These are phyloP conservation scores for Exocentrus adspersus DNA, from an alignment of 2,888 invertebrate species.

Conservation along the genomic window DNA sequence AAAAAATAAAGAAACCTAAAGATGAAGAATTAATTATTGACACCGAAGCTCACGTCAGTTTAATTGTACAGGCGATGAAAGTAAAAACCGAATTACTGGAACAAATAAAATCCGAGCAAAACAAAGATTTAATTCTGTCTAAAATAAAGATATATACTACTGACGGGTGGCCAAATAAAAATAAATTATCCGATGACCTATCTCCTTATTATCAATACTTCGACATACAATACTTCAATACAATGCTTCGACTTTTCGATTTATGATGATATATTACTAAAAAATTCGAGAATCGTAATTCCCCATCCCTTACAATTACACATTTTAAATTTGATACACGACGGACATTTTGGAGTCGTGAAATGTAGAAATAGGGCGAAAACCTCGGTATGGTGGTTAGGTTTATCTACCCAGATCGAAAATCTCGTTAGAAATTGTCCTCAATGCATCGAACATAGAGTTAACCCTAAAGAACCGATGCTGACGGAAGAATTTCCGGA, in stretches of 20 bases:
- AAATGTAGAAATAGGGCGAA: conserved; percentile 27
- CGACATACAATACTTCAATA: background rate
- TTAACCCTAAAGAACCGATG: conserved; percentile 35
- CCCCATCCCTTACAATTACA: conserved; percentile 21
- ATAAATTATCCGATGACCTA: conserved; percentile 13
- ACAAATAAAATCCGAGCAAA: conserved; percentile 5
- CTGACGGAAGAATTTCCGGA: conserved; percentile 27
- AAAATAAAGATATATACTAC: conserved; percentile 1
- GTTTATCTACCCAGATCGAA: conserved; percentile 26
- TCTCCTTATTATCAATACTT: conserved; percentile 26
- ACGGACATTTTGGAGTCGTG: conserved; percentile 33
- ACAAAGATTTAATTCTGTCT: background rate
- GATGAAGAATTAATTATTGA: background rate
- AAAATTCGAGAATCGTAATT: conserved; percentile 25
- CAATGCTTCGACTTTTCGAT: too few species aligned
- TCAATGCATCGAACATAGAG: conserved; percentile 31
- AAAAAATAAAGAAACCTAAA: too few species aligned
- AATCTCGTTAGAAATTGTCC: conserved; percentile 34
- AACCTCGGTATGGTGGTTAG: conserved; percentile 27
- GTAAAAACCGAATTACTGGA: conserved; percentile 13
- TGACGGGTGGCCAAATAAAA: conserved; percentile 26
- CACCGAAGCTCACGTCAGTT: background rate
- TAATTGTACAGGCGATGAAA: conserved; percentile 1
- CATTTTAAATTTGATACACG: conserved; percentile 26
- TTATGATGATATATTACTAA: conserved; percentile 20